These are phyloP conservation scores for Campylomormyrus numenius DNA, from an alignment of 2,113 vertebrate genomes.

Conservation along the genomic window DNA sequence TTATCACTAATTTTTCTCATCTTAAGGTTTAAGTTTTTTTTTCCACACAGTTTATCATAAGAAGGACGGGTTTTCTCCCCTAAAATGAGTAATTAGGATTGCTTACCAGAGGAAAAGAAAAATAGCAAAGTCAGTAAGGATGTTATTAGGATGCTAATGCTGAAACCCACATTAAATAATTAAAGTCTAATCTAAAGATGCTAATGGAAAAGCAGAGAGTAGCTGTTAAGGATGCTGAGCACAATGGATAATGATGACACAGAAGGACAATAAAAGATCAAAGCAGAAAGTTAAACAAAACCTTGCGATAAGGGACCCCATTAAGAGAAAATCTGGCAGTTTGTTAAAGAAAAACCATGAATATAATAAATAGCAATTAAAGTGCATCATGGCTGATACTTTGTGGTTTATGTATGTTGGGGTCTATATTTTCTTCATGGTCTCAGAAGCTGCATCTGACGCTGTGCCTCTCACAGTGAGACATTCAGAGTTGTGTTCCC, in stretches of 20 bases:
- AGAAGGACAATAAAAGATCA: not conserved
- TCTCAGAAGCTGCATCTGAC: conserved; percentile 29
- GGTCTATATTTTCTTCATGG: conserved; percentile 27
- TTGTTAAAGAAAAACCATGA: not conserved
- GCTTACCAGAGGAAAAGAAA: not conserved
- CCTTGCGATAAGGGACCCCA: not conserved
- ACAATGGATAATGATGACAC: not conserved
- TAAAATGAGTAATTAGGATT: not conserved
- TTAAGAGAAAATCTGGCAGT: not conserved
- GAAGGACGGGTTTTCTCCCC: not conserved
- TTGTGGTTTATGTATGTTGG: not conserved
- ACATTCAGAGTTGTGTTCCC: not conserved
- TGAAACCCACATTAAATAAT: not conserved
- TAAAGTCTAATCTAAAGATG: not conserved
- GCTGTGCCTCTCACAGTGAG: conserved; percentile 21
- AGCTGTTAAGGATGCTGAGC: not conserved
- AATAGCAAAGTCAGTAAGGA: not conserved
- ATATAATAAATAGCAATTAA: not conserved
- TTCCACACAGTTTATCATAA: not conserved
- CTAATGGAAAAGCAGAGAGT: not conserved
- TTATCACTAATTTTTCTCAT: not conserved
- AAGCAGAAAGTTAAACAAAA: not conserved
- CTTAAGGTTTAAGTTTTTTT: not conserved
- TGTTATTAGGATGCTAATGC: not conserved
- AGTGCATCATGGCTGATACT: not conserved